Base-by-base conservation (phyloP, 2,888 invertebrate species). In the Thymelicus lineola region DNA sequence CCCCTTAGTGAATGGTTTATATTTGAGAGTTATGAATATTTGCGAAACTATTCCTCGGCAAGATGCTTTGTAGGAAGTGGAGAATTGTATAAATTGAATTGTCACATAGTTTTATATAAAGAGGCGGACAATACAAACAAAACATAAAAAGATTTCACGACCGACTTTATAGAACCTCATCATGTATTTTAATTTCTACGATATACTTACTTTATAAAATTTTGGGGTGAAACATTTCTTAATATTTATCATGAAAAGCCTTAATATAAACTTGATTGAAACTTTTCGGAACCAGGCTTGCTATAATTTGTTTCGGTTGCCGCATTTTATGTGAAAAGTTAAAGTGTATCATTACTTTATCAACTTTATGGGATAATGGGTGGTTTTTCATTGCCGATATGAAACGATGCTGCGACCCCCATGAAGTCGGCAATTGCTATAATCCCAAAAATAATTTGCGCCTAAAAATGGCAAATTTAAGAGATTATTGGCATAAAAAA, bases 251-350 rank as follows among this genome's bases (percentile, higher is more conserved):
- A 35, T 35, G 46, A 58, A 53, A 53, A 10, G 46, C 12, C 57
- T 17, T 58, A 50, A 20, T 50, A 20, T 38, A 35, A 59, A 59
- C 17, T 58, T 59, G 48, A 66, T 59, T 66, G 36, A 17, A 66
- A 59, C 59, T 66, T 66, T 55, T 36, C 58, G 48, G 17, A n/a
- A 35, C 46, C n/a, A 28, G 28, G 48, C 48, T 17, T 17, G 53
- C 15, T 46, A 46, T 65, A 65, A 65, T 65, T 65, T 65, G 65
- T 58, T 65, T 28, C 46, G 65, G 57, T 65, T 58, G 38, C 65
- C 35, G 55, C 45, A 57, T 58, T 65, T 65, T 57, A 58, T 58
- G 57, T 1, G 57, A 58, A 65, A 65, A 65, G 65, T 65, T 64
- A 42, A 45, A 58, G 65, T 53, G 20, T 66, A 58, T 55, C 66